Percentiles rank a stretch among this genome's conserved stretches.
phyloP scores from a whole-genome alignment of 2,888 invertebrate genomes.

The Tiliacea aurago region DNA sequence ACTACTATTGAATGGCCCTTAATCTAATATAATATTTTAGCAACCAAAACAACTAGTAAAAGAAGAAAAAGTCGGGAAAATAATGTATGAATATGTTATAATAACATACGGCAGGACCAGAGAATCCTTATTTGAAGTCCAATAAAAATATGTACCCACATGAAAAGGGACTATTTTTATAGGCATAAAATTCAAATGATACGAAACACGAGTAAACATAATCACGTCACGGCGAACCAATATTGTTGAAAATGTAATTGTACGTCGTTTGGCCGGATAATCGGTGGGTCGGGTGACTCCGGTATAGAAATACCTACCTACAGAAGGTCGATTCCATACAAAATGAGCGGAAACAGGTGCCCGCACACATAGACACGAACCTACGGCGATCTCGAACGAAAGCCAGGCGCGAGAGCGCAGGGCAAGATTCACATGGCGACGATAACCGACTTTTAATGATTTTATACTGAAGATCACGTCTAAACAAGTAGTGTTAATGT shows the following conservation, averaged over 20 bases:
- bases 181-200: conserved; percentile 53
- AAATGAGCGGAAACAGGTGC: neutral
- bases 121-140: conserved; percentile 37
- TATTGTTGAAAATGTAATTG: conserved; percentile 66
- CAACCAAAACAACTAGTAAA: neutral
- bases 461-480: too few relatives aligned
- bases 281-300: conserved; percentile 33
- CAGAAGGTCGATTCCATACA: neutral
- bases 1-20: neutral
- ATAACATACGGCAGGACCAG: conserved; percentile 22
- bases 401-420: too few relatives aligned
- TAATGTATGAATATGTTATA: conserved; percentile 18
- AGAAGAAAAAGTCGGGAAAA: neutral
- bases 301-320: neutral
- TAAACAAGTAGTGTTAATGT: too few relatives aligned
- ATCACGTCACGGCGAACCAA: conserved; percentile 61
- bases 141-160: conserved; percentile 45
- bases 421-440: too few relatives aligned
- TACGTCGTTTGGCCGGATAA: conserved; percentile 54
- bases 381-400: too few relatives aligned
- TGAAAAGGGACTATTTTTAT: conserved; percentile 55
- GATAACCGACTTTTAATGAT: too few relatives aligned
- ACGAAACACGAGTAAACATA: conserved; percentile 54
- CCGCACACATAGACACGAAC: neutral
- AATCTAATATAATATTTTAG: neutral